Evolutionary conservation across 1,140 invertebrate genomes (phyloP), one percentile per base, ranked within the genome.

Genomic region (Heterodera schachtii): DNA sequence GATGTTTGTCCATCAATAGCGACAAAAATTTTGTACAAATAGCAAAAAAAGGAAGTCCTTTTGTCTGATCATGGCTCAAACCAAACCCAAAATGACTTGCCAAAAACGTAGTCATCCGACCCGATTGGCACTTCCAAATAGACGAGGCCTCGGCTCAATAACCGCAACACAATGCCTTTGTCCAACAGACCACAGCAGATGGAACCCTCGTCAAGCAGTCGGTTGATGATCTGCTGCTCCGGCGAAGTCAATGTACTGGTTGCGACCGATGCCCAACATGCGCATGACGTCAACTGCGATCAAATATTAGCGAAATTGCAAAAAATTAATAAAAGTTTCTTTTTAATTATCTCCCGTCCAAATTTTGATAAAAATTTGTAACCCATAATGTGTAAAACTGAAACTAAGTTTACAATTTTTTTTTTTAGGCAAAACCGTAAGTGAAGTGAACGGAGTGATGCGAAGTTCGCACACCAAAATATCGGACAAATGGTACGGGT

Each of bases 21-120:
- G 3, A 98, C 95, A 92, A 98, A 98, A 85, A 97, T 96, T 92
- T 98, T 97, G 91, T 98, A 98, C 8, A 98, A 92, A n/a, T n/a
- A n/a, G n/a, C n/a, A n/a, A n/a, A n/a, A n/a, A n/a, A n/a, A n/a
- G n/a, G n/a, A n/a, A n/a, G n/a, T n/a, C n/a, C 43, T n/a, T n/a
- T 16, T 78, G 16, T 76, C 1, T 43, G 46, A 46, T 73, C 9
- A 19, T n/a, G n/a, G n/a, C n/a, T 31, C 31, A 31, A 31, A 31
- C 0, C 31, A 0, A 31, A 87, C n/a, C n/a, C n/a, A 2, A 46
- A 64, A 73, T 19, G n/a, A 64, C 87, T 92, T 92, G 92, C 92
- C 91, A 83, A 94, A 93, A 66, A 97, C 94, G 85, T 93, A 93
- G 91, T 98, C 96, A 71, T 94, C 93, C 75, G 94, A 93, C 74